Evolutionary conservation across 2,888 invertebrate genomes (phyloP).

Genomic region (Xestia c-nigrum): DNA sequence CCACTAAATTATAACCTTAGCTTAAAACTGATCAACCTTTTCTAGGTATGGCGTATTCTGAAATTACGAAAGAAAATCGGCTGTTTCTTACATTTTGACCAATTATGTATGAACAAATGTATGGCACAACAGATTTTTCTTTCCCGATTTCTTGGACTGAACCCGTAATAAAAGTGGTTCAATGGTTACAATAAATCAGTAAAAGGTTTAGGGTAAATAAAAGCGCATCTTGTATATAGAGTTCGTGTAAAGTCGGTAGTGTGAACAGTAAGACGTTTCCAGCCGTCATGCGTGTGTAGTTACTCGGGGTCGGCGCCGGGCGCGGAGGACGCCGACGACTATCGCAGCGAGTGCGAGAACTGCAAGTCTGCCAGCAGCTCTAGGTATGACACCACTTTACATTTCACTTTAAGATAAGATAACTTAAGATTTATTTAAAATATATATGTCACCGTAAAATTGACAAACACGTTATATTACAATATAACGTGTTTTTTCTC

Average conservation of each 20-base stretch:
- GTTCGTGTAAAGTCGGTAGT: constrained; percentile 15
- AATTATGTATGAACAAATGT: neutral
- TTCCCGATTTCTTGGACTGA: neutral
- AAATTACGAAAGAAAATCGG: neutral
- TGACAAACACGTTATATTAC: too few species aligned
- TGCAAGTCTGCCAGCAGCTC: constrained; percentile 94
- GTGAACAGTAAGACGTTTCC: constrained; percentile 54
- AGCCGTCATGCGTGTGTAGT: constrained; percentile 89
- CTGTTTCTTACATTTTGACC: neutral
- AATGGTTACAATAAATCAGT: neutral
- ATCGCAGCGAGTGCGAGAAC: constrained; percentile 96
- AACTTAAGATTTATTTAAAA: too few species aligned
- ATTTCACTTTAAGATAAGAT: neutral
- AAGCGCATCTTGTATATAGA: neutral
- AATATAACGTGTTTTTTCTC: too few species aligned
- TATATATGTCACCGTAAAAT: too few species aligned
- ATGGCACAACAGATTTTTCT: neutral
- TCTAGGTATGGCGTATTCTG: neutral
- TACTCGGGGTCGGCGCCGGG: constrained; percentile 80
- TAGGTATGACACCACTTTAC: constrained; percentile 76
- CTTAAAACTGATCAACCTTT: neutral
- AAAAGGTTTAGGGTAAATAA: neutral
- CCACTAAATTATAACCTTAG: neutral
- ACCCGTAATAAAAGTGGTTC: neutral
- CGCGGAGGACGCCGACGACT: constrained; percentile 92